phyloP scores from a whole-genome alignment of 1,140 invertebrate species.

The Papilio glaucus region DNA sequence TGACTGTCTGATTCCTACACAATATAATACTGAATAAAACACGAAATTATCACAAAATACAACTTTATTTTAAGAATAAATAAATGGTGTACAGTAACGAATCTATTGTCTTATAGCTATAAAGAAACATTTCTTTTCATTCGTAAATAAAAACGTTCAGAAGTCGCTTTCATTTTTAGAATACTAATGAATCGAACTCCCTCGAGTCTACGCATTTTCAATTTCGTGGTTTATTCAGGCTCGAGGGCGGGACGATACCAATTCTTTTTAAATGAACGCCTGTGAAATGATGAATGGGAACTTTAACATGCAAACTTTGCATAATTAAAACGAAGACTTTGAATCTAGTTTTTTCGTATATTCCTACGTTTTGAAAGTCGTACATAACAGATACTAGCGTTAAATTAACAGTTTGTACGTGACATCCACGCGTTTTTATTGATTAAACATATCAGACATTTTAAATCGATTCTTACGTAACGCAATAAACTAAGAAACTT shows the following conservation, averaged over 20 bases:
- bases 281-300: constrained; percentile 45
- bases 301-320: constrained; percentile 45
- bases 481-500: constrained; percentile 20
- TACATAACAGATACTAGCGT: background rate
- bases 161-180: constrained; percentile 12
- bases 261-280: constrained; percentile 35
- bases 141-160: constrained; percentile 9
- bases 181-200: constrained; percentile 21
- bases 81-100: background rate
- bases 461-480: constrained; percentile 30
- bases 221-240: constrained; percentile 21
- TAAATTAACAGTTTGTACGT: background rate
- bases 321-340: constrained; percentile 38
- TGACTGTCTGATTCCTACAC: too few relatives aligned
- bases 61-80: background rate
- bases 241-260: background rate
- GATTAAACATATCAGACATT: constrained; percentile 17
- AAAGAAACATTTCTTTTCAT: background rate
- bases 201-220: constrained; percentile 27
- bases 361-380: background rate
- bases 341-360: background rate
- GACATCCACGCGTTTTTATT: background rate
- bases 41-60: background rate
- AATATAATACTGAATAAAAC: too few relatives aligned
- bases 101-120: background rate